Evolutionary conservation across 1,140 invertebrate genomes (phyloP).

Genomic region (Drosophila subpulchrella): DNA sequence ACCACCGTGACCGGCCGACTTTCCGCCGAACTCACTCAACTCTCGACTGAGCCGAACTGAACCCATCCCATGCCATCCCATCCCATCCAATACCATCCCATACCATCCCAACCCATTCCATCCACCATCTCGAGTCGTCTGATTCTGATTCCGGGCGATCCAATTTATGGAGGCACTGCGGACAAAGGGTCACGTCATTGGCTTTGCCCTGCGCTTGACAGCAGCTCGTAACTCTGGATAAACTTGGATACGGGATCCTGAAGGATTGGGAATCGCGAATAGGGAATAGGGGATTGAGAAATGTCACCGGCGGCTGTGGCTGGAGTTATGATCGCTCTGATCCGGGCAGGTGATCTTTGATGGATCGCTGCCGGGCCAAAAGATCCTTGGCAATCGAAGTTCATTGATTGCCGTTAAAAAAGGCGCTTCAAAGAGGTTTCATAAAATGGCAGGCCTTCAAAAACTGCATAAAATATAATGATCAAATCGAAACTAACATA

Average conservation of each 20-base stretch:
- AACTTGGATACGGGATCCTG: slow-evolving; percentile 1
- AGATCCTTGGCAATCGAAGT: slow-evolving; percentile 1
- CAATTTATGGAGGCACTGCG: slow-evolving; percentile 67
- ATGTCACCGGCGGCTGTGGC: slow-evolving; percentile 14
- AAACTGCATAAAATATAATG: not conserved
- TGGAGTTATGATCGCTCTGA: slow-evolving; percentile 21
- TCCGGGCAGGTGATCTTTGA: slow-evolving; percentile 27
- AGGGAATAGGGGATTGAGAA: not conserved
- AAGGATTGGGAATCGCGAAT: not conserved
- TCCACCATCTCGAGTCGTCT: slow-evolving; percentile 7
- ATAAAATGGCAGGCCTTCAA: not conserved
- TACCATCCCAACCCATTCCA: not conserved
- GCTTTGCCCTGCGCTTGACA: slow-evolving; percentile 63
- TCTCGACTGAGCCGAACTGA: not conserved
- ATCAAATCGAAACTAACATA: not conserved
- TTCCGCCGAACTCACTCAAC: slow-evolving; percentile 59
- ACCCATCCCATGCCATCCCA: not conserved
- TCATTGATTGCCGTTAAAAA: slow-evolving; percentile 10
- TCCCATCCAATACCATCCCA: not conserved
- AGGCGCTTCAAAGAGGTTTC: not conserved
- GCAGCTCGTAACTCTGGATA: slow-evolving; percentile 62
- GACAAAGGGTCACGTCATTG: slow-evolving; percentile 68
- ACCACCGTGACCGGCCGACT: slow-evolving; percentile 67
- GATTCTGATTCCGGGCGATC: slow-evolving; percentile 44
- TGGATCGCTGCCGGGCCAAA: slow-evolving; percentile 7